These are phyloP conservation scores for Pseudochaenichthys georgianus DNA, from an alignment of 2,797 vertebrate genomes.

Conservation along the genomic window DNA sequence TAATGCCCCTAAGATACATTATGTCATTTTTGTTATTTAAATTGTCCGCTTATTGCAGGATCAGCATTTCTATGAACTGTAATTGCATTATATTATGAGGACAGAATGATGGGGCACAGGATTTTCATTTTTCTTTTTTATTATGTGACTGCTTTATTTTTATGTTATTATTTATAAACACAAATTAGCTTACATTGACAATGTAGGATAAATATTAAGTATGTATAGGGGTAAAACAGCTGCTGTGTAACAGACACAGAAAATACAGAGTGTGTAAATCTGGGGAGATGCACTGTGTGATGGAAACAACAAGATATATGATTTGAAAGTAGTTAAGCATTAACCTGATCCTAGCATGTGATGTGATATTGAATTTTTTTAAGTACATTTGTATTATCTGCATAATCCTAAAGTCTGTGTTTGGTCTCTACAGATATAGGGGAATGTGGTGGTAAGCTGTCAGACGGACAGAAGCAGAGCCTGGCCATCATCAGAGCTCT, in stretches of 20 bases:
- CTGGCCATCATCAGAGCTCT: constrained; percentile 89
- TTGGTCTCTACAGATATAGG: constrained; percentile 82
- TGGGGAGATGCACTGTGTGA: too few species aligned
- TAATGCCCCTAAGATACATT: neutral
- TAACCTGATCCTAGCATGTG: neutral
- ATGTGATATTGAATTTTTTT: neutral
- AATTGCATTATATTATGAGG: too few species aligned
- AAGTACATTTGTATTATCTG: neutral
- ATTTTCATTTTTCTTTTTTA: neutral
- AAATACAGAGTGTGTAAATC: neutral
- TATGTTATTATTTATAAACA: neutral
- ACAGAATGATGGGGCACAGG: neutral
- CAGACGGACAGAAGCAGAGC: constrained; percentile 87
- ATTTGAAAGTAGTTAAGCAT: constrained; percentile 2
- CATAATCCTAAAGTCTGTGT: neutral
- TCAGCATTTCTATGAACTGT: neutral
- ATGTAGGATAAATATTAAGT: too few species aligned
- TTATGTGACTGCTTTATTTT: neutral
- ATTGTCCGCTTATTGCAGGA: neutral
- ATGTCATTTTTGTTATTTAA: neutral
- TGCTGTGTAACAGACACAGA: neutral
- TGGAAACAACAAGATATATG: too few species aligned
- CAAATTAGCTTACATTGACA: neutral
- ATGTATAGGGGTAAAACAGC: neutral
- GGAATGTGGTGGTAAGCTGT: constrained; percentile 82